Base-by-base conservation (phyloP, 2,888 invertebrate species). In the Amphipyra berbera region DNA sequence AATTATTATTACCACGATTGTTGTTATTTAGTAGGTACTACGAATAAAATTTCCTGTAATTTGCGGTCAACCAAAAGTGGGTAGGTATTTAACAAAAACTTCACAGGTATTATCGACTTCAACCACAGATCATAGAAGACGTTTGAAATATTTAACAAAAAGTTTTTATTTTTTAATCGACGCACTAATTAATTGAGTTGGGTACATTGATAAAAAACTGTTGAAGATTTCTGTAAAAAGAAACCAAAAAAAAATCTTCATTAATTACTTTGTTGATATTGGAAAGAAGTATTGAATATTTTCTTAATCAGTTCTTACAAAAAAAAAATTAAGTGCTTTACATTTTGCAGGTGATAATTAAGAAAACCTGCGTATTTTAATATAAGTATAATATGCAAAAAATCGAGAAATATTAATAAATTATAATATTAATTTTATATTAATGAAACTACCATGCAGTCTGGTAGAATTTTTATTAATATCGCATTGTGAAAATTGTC, bases 261-360 rank as follows among this genome's bases (percentile, higher is more conserved):
- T 41, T 45, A 48, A 48, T 35, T 44, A 49, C 13, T 48, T 46
- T 15, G 46, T 46, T 38, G 55, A 49, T 6, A 21, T 9, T 37
- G 44, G 14, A 48, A 47, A 30, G 15, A 61, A 38, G 30, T 49
- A 8, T 21, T 38, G 4, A 47, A 56, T 56, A 61, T 54, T 33
- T 14, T 45, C 8, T 8, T 10, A 21, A 45, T 49, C 2, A 21
- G 35, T 42, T 55, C 47, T 65, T 48, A 9, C 12, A 27, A 15
- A 10, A 40, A 14, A 15, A 27, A n/a, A 33, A 30, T 53, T 10
- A 14, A 8, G 1, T 47, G 38, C 30, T 14, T 13, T 21, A 35
- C 7, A 8, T 27, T 15, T 37, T 44, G n/a, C 6, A 12, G 27
- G 8, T 15, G 33, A 27, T 2, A 6, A n/a, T 8, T 35, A 3